Conservation (phyloP, 23 tunicate species). For the Halocynthia aurantium region DNA sequence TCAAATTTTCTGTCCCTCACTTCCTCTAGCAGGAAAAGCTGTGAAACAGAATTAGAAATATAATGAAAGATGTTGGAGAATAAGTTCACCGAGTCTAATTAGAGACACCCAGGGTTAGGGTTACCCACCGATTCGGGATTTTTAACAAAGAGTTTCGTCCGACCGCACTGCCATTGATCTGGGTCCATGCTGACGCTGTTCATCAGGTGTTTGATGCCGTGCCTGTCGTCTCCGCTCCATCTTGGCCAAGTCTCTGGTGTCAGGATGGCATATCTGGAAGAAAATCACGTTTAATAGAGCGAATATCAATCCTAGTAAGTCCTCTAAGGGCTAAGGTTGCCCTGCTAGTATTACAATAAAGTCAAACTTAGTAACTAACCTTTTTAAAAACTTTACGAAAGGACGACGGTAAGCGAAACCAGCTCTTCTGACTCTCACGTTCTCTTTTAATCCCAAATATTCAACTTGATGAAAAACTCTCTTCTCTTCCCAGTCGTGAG, state of each 20-base stretch:
- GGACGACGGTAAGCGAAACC: slow-evolving; percentile 95
- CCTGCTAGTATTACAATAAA: not conserved
- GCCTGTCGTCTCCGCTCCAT: slow-evolving; percentile 88
- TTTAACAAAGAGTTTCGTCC: slow-evolving; percentile 87
- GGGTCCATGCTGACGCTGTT: slow-evolving; percentile 90
- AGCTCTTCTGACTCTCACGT: slow-evolving; percentile 94
- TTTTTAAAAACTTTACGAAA: slow-evolving; percentile 83
- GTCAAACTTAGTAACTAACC: slow-evolving; percentile 9
- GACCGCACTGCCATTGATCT: slow-evolving; percentile 98
- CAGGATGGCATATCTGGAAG: slow-evolving; percentile 85
- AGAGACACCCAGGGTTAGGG: not conserved
- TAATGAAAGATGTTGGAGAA: not conserved
- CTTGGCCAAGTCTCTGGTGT: slow-evolving; percentile 94
- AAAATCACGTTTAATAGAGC: no score
- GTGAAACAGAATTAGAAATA: not conserved
- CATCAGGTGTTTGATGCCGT: slow-evolving; percentile 92
- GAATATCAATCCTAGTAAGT: no score
- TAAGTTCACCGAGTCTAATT: no score
- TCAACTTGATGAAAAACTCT: slow-evolving; percentile 91
- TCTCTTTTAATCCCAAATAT: slow-evolving; percentile 93
- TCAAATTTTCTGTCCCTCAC: slow-evolving; percentile 90
- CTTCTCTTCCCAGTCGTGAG: slow-evolving; percentile 91
- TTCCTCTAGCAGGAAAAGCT: slow-evolving; percentile 93
- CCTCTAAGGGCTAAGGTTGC: not conserved
- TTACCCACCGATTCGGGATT: slow-evolving; percentile 90